Conservation (phyloP, 2,888 invertebrate species). For the Urechis unicinctus region DNA sequence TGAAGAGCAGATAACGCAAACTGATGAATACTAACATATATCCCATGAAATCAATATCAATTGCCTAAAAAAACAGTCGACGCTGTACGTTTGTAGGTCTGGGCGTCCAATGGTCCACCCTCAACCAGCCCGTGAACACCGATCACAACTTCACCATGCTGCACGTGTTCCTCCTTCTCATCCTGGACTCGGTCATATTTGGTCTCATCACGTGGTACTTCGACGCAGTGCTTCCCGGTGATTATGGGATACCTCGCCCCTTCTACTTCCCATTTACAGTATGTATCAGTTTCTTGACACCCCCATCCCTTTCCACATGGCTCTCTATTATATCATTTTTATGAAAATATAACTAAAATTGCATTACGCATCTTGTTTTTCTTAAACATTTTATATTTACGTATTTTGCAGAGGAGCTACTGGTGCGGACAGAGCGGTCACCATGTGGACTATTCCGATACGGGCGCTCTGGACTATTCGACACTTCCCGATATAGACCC, state of each 20-base stretch:
- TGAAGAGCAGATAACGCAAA: too few species aligned
- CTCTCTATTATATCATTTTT: too few species aligned
- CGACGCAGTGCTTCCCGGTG: constrained; percentile 17
- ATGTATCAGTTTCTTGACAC: too few species aligned
- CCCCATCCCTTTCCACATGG: too few species aligned
- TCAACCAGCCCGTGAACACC: constrained; percentile 35
- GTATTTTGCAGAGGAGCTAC: background rate
- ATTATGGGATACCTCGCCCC: constrained; percentile 16
- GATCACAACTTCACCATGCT: constrained; percentile 37
- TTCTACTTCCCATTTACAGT: constrained; percentile 20
- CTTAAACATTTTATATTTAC: too few species aligned
- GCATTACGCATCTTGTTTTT: too few species aligned
- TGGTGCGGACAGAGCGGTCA: background rate
- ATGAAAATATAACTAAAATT: too few species aligned
- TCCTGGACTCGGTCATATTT: constrained; percentile 17
- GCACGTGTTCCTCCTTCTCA: constrained; percentile 23
- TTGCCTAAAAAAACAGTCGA: too few species aligned
- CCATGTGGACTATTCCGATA: background rate
- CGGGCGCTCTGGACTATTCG: background rate
- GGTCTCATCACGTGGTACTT: constrained; percentile 17
- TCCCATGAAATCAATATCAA: too few species aligned
- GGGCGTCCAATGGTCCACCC: constrained; percentile 20
- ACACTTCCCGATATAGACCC: background rate
- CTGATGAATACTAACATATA: too few species aligned
- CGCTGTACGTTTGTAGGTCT: too few species aligned